phyloP scores from a whole-genome alignment of 2,888 invertebrate species.

The Teinopalpus imperialis region DNA sequence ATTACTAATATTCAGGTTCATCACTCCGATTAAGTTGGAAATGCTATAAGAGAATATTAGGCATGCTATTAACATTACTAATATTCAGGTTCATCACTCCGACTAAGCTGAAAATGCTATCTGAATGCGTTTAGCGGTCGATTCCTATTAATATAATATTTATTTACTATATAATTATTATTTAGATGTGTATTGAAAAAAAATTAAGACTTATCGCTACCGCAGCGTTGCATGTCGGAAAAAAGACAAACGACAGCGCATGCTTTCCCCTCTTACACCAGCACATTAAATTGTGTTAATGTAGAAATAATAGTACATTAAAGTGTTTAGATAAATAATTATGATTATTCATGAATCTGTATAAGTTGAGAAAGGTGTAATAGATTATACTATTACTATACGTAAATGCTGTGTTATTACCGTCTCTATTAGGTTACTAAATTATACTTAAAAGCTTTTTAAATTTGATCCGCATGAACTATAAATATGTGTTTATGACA shows the following conservation, averaged over 20 bases:
- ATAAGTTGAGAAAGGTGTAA: conserved; percentile 16
- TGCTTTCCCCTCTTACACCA: conserved; percentile 28
- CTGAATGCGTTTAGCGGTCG: too few relatives aligned
- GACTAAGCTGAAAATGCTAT: too few relatives aligned
- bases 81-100: too few relatives aligned
- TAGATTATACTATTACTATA: conserved; percentile 15
- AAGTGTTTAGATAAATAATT: conserved; percentile 30
- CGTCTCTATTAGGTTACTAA: conserved; percentile 9
- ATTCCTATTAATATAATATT: too few relatives aligned
- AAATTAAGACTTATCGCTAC: conserved; percentile 16
- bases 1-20: too few relatives aligned
- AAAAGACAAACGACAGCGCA: conserved; percentile 13
- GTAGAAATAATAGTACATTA: conserved; percentile 35
- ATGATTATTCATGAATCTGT: conserved; percentile 28
- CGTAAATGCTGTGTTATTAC: conserved; percentile 10
- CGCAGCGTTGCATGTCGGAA: conserved; percentile 14
- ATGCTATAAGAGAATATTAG: too few relatives aligned
- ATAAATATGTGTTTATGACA: neutral
- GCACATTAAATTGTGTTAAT: conserved; percentile 35
- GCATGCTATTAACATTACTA: too few relatives aligned
- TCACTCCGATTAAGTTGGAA: too few relatives aligned
- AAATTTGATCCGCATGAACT: neutral
- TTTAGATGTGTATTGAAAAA: too few relatives aligned
- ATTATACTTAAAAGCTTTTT: conserved; percentile 12
- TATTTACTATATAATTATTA: too few relatives aligned